Evolutionary conservation across 2,888 invertebrate species (phyloP), one percentile per base, ranked within the genome.

Genomic region (Drosophila cognata): DNA sequence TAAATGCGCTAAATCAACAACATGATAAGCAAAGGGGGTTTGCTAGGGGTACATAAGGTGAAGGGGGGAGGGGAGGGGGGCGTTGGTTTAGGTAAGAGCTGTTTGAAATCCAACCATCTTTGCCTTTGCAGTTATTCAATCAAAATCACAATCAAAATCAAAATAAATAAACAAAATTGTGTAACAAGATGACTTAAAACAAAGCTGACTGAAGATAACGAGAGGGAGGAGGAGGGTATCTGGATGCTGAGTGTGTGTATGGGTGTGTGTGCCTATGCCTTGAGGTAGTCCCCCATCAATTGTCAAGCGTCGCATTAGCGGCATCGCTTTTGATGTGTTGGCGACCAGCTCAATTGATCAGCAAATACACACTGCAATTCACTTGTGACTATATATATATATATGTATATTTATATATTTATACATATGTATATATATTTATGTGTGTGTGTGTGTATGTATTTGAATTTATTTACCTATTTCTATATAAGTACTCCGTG

Each of bases 91-190:
- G 18, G 28, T 51, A 16, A n/a, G 25, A 57, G 50, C 28, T 53
- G 46, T 11, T 51, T n/a, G 16, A 58, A 70, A 60, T 59, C 64
- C 52, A 18, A 28, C 18, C 31, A 62, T 64, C 73, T 84, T 73
- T 53, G 50, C 25, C 77, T 77, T 70, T 78, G 78, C 85, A 89
- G 79, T 89, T 89, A 85, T 89, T 86, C 88, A 88, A 86, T 89
- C 88, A 86, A 86, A 89, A 74, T 82, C 38, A 65, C 78, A 82
- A 84, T 86, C 88, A 78, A 88, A 89, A 88, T 82, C 25, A 36
- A 36, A 55, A 88, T 85, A 88, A 89, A 88, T 82, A 82, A 81
- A 77, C 71, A 79, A 52, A 67, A 65, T 70, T 66, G 56, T 69
- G 36, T 60, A 76, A 57, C 51, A 65, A 59, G 60, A 28, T 48